A percentile compares a stretch with the other conserved stretches of the same genome.
These are phyloP conservation scores for Perodicticus potto DNA, from an alignment of 2,797 vertebrate species.

Conservation along the genomic window DNA sequence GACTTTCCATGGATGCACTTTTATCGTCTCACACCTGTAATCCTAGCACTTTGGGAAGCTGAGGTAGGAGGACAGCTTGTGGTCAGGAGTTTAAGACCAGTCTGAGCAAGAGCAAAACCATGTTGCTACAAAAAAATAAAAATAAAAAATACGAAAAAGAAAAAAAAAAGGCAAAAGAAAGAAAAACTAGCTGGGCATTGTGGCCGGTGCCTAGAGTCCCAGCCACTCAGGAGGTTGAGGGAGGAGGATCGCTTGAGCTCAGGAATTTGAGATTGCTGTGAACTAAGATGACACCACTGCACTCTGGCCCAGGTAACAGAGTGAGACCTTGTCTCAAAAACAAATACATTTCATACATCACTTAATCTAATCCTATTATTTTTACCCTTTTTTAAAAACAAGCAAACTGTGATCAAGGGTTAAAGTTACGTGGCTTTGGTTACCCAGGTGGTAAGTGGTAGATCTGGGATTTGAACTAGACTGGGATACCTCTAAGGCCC, in stretches of 20 bases:
- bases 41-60: not conserved
- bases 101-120: not conserved
- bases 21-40: not conserved
- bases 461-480: not conserved
- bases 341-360: not conserved
- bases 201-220: not conserved
- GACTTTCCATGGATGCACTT: not conserved
- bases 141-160: too few relatives aligned
- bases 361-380: not conserved
- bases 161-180: too few relatives aligned
- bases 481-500: not conserved
- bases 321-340: not conserved
- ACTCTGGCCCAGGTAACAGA: not conserved
- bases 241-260: not conserved
- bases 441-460: not conserved
- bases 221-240: not conserved
- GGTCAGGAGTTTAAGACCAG: not conserved
- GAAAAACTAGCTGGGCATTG: not conserved
- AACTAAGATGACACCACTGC: not conserved
- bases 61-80: not conserved
- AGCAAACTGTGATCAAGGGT: not conserved
- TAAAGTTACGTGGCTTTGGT: not conserved
- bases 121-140: not conserved
- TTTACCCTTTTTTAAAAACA: slow-evolving; percentile 12
- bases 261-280: not conserved